phyloP scores from a whole-genome alignment of 2,113 vertebrate species.

The Neogale vison region DNA sequence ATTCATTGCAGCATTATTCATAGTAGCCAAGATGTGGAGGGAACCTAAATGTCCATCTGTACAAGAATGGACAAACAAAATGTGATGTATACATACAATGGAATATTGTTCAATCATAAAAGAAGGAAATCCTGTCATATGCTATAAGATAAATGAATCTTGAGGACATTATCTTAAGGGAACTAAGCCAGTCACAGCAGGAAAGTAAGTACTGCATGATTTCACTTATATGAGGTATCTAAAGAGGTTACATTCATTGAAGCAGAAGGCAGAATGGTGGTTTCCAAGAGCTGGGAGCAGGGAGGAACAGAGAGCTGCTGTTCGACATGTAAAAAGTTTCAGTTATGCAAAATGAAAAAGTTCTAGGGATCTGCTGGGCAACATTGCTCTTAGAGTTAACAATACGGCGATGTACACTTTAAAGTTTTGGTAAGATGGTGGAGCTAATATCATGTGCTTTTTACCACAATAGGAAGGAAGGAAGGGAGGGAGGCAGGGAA shows the following conservation, averaged over 20 bases:
- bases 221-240: not conserved
- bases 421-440: not conserved
- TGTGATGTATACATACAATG: not conserved
- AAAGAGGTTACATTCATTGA: not conserved
- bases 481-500: not conserved
- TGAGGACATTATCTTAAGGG: not conserved
- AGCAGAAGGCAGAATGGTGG: not conserved
- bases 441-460: not conserved
- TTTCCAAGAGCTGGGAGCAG: not conserved
- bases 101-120: not conserved
- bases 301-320: not conserved
- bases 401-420: not conserved
- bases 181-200: not conserved
- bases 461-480: not conserved
- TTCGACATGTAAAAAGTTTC: not conserved
- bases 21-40: not conserved
- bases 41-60: not conserved
- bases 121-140: not conserved
- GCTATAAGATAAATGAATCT: not conserved
- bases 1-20: not conserved
- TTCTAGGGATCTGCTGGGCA: not conserved
- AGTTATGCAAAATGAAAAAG: not conserved
- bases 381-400: not conserved
- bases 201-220: not conserved
- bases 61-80: not conserved